phyloP scores from a whole-genome alignment of 2,888 invertebrate genomes.

The Oligia strigilis region DNA sequence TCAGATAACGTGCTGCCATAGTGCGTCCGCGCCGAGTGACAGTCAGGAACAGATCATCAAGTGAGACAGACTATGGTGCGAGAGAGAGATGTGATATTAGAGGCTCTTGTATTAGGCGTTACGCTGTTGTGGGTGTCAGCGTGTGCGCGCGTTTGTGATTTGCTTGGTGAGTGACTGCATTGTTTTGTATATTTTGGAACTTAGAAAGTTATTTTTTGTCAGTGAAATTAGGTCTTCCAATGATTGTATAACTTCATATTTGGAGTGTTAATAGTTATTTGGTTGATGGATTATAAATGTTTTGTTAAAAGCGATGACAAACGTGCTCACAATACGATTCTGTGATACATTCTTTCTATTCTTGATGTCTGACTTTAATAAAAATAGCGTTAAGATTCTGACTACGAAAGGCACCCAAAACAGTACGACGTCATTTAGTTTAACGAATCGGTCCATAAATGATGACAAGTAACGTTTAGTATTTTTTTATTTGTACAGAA shows the following conservation, averaged over 20 bases:
- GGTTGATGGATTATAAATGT: neutral
- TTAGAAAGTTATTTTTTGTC: neutral
- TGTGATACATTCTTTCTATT: conserved; percentile 56
- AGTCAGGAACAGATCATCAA: conserved; percentile 86
- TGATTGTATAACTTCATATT: neutral
- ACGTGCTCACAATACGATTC: conserved; percentile 41
- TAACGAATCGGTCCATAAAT: conserved; percentile 34
- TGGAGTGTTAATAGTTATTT: conserved; percentile 15
- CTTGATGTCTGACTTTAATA: conserved; percentile 34
- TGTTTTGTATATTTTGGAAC: conserved; percentile 2
- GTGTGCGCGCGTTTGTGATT: conserved; percentile 35
- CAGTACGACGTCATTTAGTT: conserved; percentile 41
- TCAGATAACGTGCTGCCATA: conserved; percentile 83
- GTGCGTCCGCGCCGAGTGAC: conserved; percentile 74
- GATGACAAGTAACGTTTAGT: conserved; percentile 54
- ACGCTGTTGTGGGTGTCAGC: conserved; percentile 47
- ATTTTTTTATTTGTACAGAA: conserved; percentile 61
- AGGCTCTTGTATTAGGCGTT: conserved; percentile 50
- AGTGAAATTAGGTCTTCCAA: conserved; percentile 31
- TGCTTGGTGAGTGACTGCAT: conserved; percentile 1
- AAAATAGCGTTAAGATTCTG: conserved; percentile 39
- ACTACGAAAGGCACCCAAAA: conserved; percentile 35
- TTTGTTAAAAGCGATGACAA: conserved; percentile 33
- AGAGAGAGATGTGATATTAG: conserved; percentile 29
- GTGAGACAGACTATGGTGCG: conserved; percentile 38